Evolutionary conservation across 2,888 invertebrate genomes (phyloP).

Genomic region (Tubulanus polymorphus): DNA sequence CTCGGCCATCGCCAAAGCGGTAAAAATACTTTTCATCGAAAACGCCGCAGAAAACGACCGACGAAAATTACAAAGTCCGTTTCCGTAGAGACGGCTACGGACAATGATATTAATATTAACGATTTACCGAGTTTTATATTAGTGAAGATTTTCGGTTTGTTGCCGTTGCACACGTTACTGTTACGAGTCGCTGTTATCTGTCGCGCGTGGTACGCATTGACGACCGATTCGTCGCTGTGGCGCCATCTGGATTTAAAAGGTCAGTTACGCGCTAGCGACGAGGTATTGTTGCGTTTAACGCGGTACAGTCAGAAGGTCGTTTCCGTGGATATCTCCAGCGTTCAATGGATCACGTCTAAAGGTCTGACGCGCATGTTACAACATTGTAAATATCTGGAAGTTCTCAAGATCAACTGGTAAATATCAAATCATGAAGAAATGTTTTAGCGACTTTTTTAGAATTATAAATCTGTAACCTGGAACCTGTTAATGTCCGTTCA

Average conservation of each 20-base stretch:
- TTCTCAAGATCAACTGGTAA: slow-evolving; percentile 29
- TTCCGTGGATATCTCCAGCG: slow-evolving; percentile 28
- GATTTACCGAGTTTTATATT: slow-evolving; percentile 21
- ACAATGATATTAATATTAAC: too few relatives aligned
- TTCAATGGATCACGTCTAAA: slow-evolving; percentile 23
- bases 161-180: slow-evolving; percentile 20
- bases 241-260: slow-evolving; percentile 21
- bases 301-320: slow-evolving; percentile 29
- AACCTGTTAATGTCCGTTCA: too few relatives aligned
- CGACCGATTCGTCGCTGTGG: slow-evolving; percentile 28
- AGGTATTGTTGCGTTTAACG: slow-evolving; percentile 19
- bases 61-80: too few relatives aligned
- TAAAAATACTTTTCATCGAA: too few relatives aligned
- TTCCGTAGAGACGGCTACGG: too few relatives aligned
- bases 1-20: too few relatives aligned
- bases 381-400: slow-evolving; percentile 23
- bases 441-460: too few relatives aligned
- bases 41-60: too few relatives aligned
- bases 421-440: not conserved
- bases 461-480: too few relatives aligned
- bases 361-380: slow-evolving; percentile 23
- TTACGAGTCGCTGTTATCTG: slow-evolving; percentile 21
- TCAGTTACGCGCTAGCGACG: slow-evolving; percentile 21
- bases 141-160: slow-evolving; percentile 21
- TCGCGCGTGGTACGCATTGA: slow-evolving; percentile 24